Conservation (phyloP, 2,888 invertebrate genomes). For the Harpalus rufipes region DNA sequence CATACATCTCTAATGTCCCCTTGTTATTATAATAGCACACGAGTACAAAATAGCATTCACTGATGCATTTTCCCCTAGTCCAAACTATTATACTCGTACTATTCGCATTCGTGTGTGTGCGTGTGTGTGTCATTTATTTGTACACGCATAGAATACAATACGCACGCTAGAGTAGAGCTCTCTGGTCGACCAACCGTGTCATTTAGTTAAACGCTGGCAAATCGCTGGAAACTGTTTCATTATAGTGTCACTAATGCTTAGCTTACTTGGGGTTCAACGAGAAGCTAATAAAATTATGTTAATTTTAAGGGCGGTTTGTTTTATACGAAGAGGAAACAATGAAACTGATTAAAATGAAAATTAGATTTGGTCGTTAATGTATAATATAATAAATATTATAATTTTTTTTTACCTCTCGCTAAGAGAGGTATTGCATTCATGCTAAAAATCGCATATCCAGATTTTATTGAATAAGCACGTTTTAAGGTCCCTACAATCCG, state of each 20-base stretch:
- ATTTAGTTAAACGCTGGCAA: constrained; percentile 65
- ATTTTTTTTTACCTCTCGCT: too few relatives aligned
- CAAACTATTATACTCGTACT: not conserved
- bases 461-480: too few relatives aligned
- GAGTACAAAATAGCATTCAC: not conserved
- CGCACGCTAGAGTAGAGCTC: not conserved
- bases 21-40: not conserved
- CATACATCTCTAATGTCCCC: not conserved
- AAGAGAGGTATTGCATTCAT: too few relatives aligned
- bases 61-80: not conserved
- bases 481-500: too few relatives aligned
- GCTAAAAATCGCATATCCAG: too few relatives aligned
- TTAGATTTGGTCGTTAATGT: not conserved
- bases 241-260: constrained; percentile 28
- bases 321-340: not conserved
- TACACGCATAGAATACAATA: not conserved
- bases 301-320: constrained; percentile 38
- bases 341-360: not conserved
- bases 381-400: too few relatives aligned
- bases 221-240: constrained; percentile 60
- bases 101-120: not conserved
- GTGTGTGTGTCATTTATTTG: constrained; percentile 28
- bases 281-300: constrained; percentile 29
- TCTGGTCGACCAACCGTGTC: constrained; percentile 53
- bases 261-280: not conserved